Evolutionary conservation across 2,888 invertebrate species (phyloP), one percentile per base, ranked within the genome.

Genomic region (Physocephala rufipes): DNA sequence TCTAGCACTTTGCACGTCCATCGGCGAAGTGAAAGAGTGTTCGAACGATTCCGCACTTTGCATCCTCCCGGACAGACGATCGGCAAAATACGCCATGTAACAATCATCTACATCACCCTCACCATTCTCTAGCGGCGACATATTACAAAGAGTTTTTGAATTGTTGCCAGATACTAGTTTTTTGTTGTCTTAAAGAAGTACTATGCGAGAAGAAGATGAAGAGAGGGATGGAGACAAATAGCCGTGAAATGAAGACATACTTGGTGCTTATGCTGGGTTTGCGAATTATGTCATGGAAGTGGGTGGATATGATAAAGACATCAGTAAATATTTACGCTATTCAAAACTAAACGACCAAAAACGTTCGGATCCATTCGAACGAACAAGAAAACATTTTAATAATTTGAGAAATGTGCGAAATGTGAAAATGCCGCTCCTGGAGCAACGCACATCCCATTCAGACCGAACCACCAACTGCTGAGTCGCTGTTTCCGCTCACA

Each of bases 61-160:
- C 24, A 49, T 7, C 26, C 16, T 26, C 64, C 49, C 36, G 36
- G 36, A 36, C 36, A 4, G 5, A 43, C 49, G 30, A 47, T 24
- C 51, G 61, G 21, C 67, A 67, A 73, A 64, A 71, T 47, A 26
- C 65, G 59, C 68, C 9, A 36, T 28, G 36, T 53, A 62, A 53
- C 69, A 68, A 62, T 71, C 64, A 59, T 64, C 45, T 68, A 51
- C 58, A 24, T 26, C 26, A 55, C 9, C 36, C 9, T 4, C 36
- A 9, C 9, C 36, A 36, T 36, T 36, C 36, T 36, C 36, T 36
- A 36, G 5, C 61, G 43, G 58, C 61, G 55, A 62, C 51, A 51
- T 15, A 55, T 51, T 36, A 67, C 61, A 64, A 59, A 69, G 72
- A 69, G 62, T 66, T 70, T 66, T 70, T 72, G 69, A 72, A 68